Evolutionary conservation across 2,888 invertebrate genomes (phyloP).

Genomic region (Pheosia tremula): DNA sequence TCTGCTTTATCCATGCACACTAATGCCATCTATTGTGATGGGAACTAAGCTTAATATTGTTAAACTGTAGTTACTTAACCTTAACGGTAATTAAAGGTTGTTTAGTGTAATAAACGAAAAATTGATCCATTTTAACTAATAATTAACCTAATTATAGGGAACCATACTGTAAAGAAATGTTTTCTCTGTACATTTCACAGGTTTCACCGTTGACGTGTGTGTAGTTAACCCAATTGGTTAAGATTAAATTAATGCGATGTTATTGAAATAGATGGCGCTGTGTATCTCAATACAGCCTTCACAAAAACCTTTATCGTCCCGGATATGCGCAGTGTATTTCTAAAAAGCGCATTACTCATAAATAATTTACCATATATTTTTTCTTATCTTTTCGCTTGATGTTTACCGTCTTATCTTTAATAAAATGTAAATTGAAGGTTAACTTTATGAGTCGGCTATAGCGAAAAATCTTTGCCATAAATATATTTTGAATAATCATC

Average conservation of each 20-base stretch:
- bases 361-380: no score
- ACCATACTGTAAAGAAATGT: not conserved
- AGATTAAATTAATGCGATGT: constrained; percentile 19
- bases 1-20: constrained; percentile 51
- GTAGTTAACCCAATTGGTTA: not conserved
- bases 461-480: no score
- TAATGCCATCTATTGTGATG: constrained; percentile 53
- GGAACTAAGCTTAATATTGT: not conserved
- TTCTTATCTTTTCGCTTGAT: no score
- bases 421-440: no score
- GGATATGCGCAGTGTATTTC: not conserved
- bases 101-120: not conserved
- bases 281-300: constrained; percentile 29
- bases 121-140: not conserved
- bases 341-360: no score
- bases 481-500: no score
- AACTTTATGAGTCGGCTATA: no score
- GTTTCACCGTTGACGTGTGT: not conserved
- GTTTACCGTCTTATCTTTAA: no score
- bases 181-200: not conserved
- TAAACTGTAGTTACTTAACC: not conserved
- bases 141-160: not conserved
- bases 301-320: not conserved
- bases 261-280: constrained; percentile 46
- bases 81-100: not conserved